Conservation (phyloP, 1,140 invertebrate species). For the Pogonomyrmex barbatus region DNA sequence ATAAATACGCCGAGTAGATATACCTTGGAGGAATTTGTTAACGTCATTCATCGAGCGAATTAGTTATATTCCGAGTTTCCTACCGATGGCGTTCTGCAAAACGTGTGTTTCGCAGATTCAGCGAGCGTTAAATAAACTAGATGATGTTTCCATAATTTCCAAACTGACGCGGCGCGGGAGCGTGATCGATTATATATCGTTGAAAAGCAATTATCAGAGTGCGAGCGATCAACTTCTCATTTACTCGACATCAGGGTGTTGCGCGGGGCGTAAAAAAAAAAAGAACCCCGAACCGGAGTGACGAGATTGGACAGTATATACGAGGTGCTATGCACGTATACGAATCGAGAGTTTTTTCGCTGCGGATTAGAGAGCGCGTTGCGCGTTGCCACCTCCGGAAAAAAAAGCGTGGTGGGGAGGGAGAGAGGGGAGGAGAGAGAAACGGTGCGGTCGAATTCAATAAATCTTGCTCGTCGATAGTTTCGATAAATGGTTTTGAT, state of each 20-base stretch:
- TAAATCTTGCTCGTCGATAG: slow-evolving; percentile 75
- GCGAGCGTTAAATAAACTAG: slow-evolving; percentile 26
- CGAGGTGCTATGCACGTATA: not conserved
- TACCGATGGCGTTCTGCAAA: not conserved
- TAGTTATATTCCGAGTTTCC: slow-evolving; percentile 4
- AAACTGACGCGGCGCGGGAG: not conserved
- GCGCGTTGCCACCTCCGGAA: slow-evolving; percentile 33
- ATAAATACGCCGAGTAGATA: not conserved
- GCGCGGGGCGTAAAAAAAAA: not conserved
- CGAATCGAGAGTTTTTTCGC: slow-evolving; percentile 28
- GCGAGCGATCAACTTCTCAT: slow-evolving; percentile 44
- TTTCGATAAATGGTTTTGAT: slow-evolving; percentile 71
- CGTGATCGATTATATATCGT: slow-evolving; percentile 25
- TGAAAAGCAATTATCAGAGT: slow-evolving; percentile 39
- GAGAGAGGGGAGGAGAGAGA: not conserved
- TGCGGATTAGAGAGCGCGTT: slow-evolving; percentile 30
- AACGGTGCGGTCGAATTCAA: slow-evolving; percentile 63
- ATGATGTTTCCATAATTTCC: not conserved
- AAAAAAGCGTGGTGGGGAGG: not conserved
- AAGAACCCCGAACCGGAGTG: not conserved
- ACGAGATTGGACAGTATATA: slow-evolving; percentile 15
- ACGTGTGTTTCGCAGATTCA: not conserved
- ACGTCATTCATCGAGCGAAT: not conserved
- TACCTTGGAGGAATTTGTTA: slow-evolving; percentile 1
- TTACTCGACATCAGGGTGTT: not conserved